phyloP scores from a whole-genome alignment of 1,140 invertebrate genomes.

The Manduca sexta region DNA sequence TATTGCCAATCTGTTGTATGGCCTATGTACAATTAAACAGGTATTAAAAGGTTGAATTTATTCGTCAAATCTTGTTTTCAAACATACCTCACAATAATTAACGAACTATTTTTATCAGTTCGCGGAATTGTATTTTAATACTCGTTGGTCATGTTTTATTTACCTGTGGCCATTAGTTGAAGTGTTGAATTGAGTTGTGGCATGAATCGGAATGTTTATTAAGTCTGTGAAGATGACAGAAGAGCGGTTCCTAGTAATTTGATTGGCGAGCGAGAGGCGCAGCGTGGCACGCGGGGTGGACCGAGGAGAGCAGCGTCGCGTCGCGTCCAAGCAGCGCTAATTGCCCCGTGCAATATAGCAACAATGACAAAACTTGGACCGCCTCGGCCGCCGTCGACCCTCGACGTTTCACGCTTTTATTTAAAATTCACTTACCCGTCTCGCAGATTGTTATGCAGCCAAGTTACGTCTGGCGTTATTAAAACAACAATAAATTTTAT shows the following conservation, averaged over 20 bases:
- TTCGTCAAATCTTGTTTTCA: too few relatives aligned
- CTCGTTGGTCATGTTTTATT: conserved; percentile 8
- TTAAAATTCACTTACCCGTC: conserved; percentile 67
- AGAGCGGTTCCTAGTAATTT: conserved; percentile 49
- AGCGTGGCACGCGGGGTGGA: conserved; percentile 16
- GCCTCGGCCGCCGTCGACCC: conserved; percentile 39
- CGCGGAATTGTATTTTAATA: not conserved
- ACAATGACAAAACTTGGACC: conserved; percentile 68
- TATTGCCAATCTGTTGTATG: too few relatives aligned
- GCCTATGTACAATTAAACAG: too few relatives aligned
- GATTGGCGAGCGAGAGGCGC: conserved; percentile 35
- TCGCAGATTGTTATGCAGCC: conserved; percentile 63
- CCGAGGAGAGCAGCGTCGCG: conserved; percentile 29
- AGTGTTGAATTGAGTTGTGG: conserved; percentile 46
- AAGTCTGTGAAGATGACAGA: conserved; percentile 36
- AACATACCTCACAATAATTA: too few relatives aligned
- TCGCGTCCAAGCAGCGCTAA: conserved; percentile 56
- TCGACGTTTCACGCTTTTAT: conserved; percentile 62
- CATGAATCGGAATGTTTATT: conserved; percentile 44
- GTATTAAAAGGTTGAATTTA: too few relatives aligned
- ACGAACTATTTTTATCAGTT: too few relatives aligned
- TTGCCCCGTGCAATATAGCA: conserved; percentile 68
- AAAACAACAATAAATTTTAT: conserved; percentile 63
- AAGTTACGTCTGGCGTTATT: conserved; percentile 52
- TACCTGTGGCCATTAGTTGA: conserved; percentile 44